Percentiles rank a stretch among this genome's conserved stretches.
phyloP scores from a whole-genome alignment of 2,113 vertebrate genomes.

The Ia io region DNA sequence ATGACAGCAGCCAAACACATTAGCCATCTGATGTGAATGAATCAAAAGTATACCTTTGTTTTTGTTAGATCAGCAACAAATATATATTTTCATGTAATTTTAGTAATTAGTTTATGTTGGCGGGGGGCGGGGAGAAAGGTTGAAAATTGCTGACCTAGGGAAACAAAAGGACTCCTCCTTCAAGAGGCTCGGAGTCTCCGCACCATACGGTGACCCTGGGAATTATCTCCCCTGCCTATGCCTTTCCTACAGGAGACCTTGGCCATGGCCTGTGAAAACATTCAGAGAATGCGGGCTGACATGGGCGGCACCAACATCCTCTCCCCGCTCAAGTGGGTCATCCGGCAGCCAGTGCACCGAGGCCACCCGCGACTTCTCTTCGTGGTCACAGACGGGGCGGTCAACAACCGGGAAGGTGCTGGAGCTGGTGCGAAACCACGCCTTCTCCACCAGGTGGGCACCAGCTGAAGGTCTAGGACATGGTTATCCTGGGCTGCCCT shows the following conservation, averaged over 20 bases:
- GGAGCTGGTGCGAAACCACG: conserved; percentile 89
- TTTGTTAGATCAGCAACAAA: neutral
- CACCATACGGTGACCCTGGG: neutral
- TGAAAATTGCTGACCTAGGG: neutral
- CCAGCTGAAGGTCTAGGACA: neutral
- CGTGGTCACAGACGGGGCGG: conserved; percentile 86
- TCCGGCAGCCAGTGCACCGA: conserved; percentile 87
- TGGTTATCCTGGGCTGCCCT: neutral
- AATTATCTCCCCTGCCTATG: neutral
- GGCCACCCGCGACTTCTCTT: conserved; percentile 94
- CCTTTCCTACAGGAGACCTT: conserved; percentile 86
- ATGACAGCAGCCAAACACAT: neutral
- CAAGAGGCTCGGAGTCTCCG: rapidly evolving
- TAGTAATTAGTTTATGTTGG: neutral
- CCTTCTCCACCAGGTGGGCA: conserved; percentile 88
- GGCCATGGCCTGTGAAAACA: conserved; percentile 87
- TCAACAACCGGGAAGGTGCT: conserved; percentile 91
- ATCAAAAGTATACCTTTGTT: neutral
- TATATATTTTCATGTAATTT: neutral
- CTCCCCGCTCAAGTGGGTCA: conserved; percentile 89
- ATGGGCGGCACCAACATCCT: conserved; percentile 93
- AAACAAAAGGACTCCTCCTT: neutral
- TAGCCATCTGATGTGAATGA: neutral
- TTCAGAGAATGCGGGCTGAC: conserved; percentile 88
- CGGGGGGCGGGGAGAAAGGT: neutral